Conservation (phyloP, 2,888 invertebrate species). For the Cremastobaeus sp. region DNA sequence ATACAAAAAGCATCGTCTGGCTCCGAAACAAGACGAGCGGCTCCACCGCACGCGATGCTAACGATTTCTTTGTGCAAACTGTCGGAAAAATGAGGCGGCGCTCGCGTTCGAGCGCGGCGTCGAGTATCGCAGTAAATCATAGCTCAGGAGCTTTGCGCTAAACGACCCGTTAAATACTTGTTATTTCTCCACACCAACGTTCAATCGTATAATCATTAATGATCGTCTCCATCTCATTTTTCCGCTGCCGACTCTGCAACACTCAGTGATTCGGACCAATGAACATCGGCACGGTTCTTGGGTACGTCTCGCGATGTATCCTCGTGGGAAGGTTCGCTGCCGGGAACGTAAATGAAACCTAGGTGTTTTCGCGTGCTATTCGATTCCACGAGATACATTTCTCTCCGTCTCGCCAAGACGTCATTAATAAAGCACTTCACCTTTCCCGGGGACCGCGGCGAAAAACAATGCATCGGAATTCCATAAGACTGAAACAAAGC, state of each 20-base stretch:
- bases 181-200: constrained; percentile 16
- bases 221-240: constrained; percentile 33
- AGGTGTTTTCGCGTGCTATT: constrained; percentile 38
- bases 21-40: constrained; percentile 18
- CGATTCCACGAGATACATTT: constrained; percentile 54
- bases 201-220: constrained; percentile 24
- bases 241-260: constrained; percentile 23
- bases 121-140: no score
- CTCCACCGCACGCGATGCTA: constrained; percentile 23
- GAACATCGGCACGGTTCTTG: constrained; percentile 48
- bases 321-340: constrained; percentile 48
- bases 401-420: constrained; percentile 54
- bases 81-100: constrained; percentile 14
- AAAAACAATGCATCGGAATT: constrained; percentile 28
- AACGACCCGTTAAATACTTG: no score
- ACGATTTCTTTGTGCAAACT: constrained; percentile 15
- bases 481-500: constrained; percentile 38
- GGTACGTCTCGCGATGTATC: constrained; percentile 44
- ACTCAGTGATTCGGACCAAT: constrained; percentile 49
- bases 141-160: no score
- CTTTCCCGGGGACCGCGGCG: constrained; percentile 14
- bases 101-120: no score
- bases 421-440: constrained; percentile 43
- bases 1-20: constrained; percentile 43
- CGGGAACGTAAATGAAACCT: constrained; percentile 41